phyloP scores from a whole-genome alignment of 2,797 vertebrate species.

The Rhinichthys osculus region DNA sequence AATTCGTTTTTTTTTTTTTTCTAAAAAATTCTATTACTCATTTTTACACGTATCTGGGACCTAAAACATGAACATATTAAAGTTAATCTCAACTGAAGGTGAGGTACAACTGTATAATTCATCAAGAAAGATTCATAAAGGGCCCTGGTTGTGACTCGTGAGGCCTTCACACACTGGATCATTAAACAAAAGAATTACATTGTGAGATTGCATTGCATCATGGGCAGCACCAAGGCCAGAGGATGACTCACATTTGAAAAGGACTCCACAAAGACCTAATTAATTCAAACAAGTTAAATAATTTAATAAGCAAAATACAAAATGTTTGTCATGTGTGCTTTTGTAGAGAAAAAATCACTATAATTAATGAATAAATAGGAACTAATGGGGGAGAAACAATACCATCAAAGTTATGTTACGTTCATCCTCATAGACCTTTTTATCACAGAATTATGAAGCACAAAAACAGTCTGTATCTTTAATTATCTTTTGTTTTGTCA shows the following conservation, averaged over 20 bases:
- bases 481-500: constrained; percentile 48
- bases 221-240: not conserved
- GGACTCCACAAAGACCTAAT: not conserved
- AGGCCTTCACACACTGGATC: not conserved
- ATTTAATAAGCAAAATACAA: not conserved
- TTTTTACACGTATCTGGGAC: not conserved
- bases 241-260: not conserved
- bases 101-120: not conserved
- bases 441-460: constrained; percentile 3
- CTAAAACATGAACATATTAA: not conserved
- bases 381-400: not conserved
- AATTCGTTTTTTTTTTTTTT: no score
- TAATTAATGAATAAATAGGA: not conserved
- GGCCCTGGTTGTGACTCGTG: not conserved
- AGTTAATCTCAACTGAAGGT: not conserved
- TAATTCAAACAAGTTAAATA: not conserved
- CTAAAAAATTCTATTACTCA: not conserved
- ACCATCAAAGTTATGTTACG: not conserved
- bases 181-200: constrained; percentile 14
- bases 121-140: constrained; percentile 7
- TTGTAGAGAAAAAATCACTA: not conserved
- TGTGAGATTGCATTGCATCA: not conserved
- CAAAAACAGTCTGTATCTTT: not conserved
- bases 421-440: constrained; percentile 2
- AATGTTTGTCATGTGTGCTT: not conserved